Percentiles rank a stretch among this genome's conserved stretches.
phyloP scores from a whole-genome alignment of 2,888 invertebrate species.

The Eumacrocentrus americanus region DNA sequence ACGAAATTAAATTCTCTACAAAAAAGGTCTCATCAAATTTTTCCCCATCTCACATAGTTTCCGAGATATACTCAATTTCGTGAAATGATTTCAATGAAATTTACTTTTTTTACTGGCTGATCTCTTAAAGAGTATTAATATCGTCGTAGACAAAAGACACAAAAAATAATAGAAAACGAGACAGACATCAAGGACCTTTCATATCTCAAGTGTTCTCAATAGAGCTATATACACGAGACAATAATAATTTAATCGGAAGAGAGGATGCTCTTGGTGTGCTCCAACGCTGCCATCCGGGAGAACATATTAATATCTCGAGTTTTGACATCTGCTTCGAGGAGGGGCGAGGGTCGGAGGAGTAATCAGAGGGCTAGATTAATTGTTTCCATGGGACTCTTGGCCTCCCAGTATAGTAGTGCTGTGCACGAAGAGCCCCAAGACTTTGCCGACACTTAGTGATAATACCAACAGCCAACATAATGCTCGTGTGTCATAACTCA shows the following conservation, averaged over 20 bases:
- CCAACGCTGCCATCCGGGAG: constrained; percentile 46
- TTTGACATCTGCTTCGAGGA: constrained; percentile 52
- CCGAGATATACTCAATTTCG: no score
- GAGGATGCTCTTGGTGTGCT: constrained; percentile 25
- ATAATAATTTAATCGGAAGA: constrained; percentile 53
- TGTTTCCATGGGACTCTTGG: constrained; percentile 58
- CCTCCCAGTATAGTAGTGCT: constrained; percentile 29
- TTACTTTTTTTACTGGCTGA: neutral
- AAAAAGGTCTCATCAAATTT: no score
- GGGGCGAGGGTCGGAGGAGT: constrained; percentile 46
- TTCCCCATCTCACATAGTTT: no score
- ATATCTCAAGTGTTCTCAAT: neutral
- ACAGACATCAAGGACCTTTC: neutral
- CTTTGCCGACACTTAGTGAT: constrained; percentile 14
- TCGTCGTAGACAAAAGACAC: neutral
- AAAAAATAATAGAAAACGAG: neutral
- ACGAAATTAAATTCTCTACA: no score
- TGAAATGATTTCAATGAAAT: no score
- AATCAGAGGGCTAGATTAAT: constrained; percentile 61
- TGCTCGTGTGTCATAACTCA: constrained; percentile 45
- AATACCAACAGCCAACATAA: constrained; percentile 46
- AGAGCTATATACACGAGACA: constrained; percentile 30
- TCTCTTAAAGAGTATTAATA: no score
- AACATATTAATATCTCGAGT: constrained; percentile 61
- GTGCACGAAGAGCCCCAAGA: constrained; percentile 7